phyloP scores from a whole-genome alignment of 2,888 invertebrate genomes.

The Diloba caeruleocephala region DNA sequence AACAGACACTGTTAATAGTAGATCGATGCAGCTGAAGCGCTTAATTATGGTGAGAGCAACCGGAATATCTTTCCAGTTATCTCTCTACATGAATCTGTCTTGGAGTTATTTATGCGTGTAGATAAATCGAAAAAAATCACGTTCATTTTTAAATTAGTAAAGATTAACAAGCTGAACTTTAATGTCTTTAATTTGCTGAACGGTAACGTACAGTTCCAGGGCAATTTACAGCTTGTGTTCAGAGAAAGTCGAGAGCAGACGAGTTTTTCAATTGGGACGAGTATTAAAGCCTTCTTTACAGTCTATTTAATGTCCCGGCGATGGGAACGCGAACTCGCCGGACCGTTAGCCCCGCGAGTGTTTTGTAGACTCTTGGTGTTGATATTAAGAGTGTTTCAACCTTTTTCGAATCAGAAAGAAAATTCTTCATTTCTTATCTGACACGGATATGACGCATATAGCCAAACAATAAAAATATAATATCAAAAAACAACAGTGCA shows the following conservation, averaged over 20 bases:
- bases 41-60: conserved; percentile 1
- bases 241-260: conserved; percentile 56
- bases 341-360: conserved; percentile 42
- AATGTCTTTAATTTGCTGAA: conserved; percentile 49
- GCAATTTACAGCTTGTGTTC: conserved; percentile 49
- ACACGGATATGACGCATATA: too few relatives aligned
- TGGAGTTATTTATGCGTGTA: conserved; percentile 28
- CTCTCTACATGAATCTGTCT: conserved; percentile 10
- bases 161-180: conserved; percentile 26
- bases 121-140: conserved; percentile 15
- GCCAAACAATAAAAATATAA: too few relatives aligned
- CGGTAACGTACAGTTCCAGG: conserved; percentile 47
- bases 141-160: conserved; percentile 33
- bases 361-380: conserved; percentile 9
- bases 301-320: conserved; percentile 53
- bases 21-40: neutral
- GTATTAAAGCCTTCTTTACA: conserved; percentile 57
- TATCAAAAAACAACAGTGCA: too few relatives aligned
- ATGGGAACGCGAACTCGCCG: conserved; percentile 34
- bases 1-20: conserved; percentile 41
- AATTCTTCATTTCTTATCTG: too few relatives aligned
- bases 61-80: conserved; percentile 14
- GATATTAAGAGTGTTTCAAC: conserved; percentile 2
- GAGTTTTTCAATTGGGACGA: conserved; percentile 57
- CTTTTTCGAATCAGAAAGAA: neutral